A percentile compares a stretch with the other conserved stretches of the same genome.
phyloP scores from a whole-genome alignment of 2,797 vertebrate species.

The Pipistrellus pipistrellus region DNA sequence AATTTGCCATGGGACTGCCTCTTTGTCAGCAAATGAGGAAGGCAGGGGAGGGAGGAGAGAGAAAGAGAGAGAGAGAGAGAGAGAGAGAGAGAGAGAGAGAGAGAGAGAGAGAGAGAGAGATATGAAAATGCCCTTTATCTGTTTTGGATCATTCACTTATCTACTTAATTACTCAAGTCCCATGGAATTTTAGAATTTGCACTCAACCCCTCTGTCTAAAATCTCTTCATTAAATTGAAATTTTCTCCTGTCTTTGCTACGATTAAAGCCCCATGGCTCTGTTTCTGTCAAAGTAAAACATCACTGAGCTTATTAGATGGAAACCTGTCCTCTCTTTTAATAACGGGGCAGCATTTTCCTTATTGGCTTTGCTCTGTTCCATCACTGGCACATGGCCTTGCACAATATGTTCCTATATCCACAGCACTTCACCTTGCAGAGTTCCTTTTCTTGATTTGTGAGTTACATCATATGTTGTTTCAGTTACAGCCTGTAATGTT shows the following conservation, averaged over 20 bases:
- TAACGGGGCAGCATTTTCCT: not conserved
- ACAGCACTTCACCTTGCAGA: not conserved
- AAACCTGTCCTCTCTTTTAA: not conserved
- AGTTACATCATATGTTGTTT: not conserved
- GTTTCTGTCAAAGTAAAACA: not conserved
- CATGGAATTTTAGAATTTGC: not conserved
- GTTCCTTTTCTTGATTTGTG: conserved; percentile 8
- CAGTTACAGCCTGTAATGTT: not conserved
- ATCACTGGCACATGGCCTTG: fast-evolving
- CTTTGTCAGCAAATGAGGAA: not conserved
- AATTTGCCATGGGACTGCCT: not conserved
- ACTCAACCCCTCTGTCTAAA: not conserved
- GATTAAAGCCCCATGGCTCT: not conserved
- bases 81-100: not conserved
- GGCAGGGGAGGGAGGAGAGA: not conserved
- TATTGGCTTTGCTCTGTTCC: not conserved
- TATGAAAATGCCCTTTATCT: not conserved
- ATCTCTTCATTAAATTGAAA: not conserved
- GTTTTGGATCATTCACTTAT: not conserved
- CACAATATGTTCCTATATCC: not conserved
- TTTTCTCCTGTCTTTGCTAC: not conserved
- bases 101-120: not conserved
- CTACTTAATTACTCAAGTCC: not conserved
- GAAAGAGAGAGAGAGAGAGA: not conserved
- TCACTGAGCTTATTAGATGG: not conserved